Conservation (phyloP, 2,113 vertebrate genomes). For the Tor tambroides region DNA sequence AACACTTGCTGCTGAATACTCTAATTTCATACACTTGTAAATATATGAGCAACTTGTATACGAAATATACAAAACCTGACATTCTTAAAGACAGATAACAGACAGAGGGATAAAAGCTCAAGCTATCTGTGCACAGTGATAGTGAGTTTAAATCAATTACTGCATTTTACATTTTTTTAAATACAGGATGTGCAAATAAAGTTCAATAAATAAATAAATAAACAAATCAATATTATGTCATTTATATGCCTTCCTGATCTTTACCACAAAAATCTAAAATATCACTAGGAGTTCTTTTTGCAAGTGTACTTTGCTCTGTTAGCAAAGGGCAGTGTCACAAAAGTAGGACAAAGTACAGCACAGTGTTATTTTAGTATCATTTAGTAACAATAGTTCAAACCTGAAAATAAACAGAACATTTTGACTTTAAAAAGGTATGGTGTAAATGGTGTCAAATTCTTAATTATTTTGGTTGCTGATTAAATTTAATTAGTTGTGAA, state of each 20-base stretch:
- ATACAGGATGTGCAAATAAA: background rate
- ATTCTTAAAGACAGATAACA: background rate
- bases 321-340: background rate
- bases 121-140: background rate
- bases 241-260: background rate
- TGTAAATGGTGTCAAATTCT: background rate
- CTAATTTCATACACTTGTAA: background rate
- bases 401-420: background rate
- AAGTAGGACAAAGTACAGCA: background rate
- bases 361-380: constrained; percentile 4
- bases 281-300: background rate
- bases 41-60: background rate
- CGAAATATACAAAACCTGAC: background rate
- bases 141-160: background rate
- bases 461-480: background rate
- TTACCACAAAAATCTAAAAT: background rate
- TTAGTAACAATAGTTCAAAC: background rate
- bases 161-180: background rate
- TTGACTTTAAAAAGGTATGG: background rate
- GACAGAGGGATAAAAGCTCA: background rate
- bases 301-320: constrained; percentile 50
- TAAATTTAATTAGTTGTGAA: too few species aligned
- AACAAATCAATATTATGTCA: background rate
- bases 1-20: background rate
- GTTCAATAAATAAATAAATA: background rate